Base-by-base conservation (phyloP, 2,113 vertebrate genomes). In the Serinus canaria region DNA sequence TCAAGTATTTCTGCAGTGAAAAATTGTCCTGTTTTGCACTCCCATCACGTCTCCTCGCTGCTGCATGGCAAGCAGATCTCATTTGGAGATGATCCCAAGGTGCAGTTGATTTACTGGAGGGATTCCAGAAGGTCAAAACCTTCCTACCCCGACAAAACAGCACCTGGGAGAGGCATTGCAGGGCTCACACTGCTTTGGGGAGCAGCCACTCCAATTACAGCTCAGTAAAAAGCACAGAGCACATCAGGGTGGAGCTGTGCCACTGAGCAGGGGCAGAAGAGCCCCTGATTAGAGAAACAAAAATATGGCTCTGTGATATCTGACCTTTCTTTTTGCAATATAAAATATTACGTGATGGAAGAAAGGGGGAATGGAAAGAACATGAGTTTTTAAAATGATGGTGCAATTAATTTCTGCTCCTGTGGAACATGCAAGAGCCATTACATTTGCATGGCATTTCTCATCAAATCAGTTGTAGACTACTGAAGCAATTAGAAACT, bases 1-100 rank as follows among this genome's bases (percentile, higher is more conserved):
- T 97, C 90, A 97, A 98, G 97, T 95, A 96, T 96, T 97, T 98
- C 97, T 94, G 95, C 93, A 70, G 96, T 83, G 92, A 98, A 96
- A 97, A 97, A 97, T 73, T 41, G 83, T 37, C 69, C 92, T 91
- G 94, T 44, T 98, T 98, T 97, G 83, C 66, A 98, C 96, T 97
- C 94, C 87, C 64, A 21, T 96, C 97, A 96, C 85, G 96, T 98
- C 87, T 83, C 80, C 89, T 70, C 24, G 85, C 96, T 94, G 91
- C 95, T 95, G 83, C 55, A 14, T 46, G 90, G 94, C 82, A 47
- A 96, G 95, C 68, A 96, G 37, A 96, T 96, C 93, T 89, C 94
- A 89, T 95, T 95, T 96, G 96, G 95, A 97, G 79, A 58, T 11
- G 83, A 95, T 96, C 96, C 93, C 94, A 79, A 79, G 95, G 72